Conservation (phyloP, 2,113 vertebrate genomes). For the Antigone vipio region DNA sequence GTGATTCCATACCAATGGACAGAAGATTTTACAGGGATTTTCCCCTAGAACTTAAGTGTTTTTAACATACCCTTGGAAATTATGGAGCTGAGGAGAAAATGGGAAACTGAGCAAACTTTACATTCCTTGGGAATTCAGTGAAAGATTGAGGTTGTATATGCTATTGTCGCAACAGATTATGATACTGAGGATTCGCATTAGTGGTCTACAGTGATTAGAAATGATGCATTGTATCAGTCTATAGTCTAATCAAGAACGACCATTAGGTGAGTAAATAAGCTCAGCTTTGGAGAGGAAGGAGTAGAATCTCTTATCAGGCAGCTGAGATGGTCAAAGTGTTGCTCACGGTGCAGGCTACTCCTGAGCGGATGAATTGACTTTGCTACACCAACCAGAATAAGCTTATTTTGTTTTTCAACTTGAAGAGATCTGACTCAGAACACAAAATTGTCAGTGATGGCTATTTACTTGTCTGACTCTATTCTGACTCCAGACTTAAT, state of each 20-base stretch:
- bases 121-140: background rate
- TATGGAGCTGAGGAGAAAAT: background rate
- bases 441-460: background rate
- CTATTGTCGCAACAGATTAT: background rate
- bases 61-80: background rate
- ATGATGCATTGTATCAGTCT: background rate
- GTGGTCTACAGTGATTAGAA: background rate
- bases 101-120: background rate
- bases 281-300: background rate
- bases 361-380: background rate
- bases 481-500: background rate
- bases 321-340: background rate
- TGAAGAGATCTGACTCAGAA: background rate
- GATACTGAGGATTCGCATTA: background rate
- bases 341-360: background rate
- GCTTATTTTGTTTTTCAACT: background rate
- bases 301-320: background rate
- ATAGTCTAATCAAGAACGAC: background rate
- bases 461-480: background rate
- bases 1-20: background rate
- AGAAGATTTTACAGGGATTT: background rate
- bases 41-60: background rate
- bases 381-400: background rate
- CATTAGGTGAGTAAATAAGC: background rate
- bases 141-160: background rate